These are phyloP conservation scores for Mamestra configurata DNA, from an alignment of 1,140 invertebrate genomes.

Conservation along the genomic window DNA sequence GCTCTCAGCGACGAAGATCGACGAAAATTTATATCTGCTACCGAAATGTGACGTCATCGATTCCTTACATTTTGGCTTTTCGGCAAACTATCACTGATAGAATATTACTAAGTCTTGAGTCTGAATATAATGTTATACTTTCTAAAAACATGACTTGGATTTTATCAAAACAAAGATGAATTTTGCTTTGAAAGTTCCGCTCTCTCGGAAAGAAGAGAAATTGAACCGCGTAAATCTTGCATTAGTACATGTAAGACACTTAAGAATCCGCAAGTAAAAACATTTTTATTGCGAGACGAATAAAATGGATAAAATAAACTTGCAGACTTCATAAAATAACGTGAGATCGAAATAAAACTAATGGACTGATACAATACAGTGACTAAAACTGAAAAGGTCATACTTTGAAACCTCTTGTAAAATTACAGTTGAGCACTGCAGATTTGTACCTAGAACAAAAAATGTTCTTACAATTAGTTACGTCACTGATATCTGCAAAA, in stretches of 20 bases:
- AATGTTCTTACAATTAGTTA: conserved; percentile 16
- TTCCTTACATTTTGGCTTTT: too few species aligned
- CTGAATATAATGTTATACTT: conserved; percentile 9
- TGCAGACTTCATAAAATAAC: conserved; percentile 2
- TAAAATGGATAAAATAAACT: conserved; percentile 9
- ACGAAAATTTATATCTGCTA: too few species aligned
- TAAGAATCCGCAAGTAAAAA: not conserved
- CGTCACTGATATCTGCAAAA: not conserved
- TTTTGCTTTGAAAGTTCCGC: conserved; percentile 32
- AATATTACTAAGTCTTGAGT: conserved; percentile 1
- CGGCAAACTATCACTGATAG: too few species aligned
- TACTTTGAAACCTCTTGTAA: not conserved
- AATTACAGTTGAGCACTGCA: not conserved
- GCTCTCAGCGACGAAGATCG: too few species aligned
- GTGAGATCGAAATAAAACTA: not conserved
- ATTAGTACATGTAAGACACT: conserved; percentile 13
- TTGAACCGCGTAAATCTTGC: conserved; percentile 3
- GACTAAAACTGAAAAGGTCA: conserved; percentile 11
- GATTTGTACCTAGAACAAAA: conserved; percentile 29
- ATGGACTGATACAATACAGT: not conserved
- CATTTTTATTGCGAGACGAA: conserved; percentile 6
- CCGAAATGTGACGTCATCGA: too few species aligned
- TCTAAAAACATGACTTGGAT: conserved; percentile 49
- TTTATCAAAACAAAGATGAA: conserved; percentile 46
- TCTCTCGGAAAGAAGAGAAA: conserved; percentile 47